Evolutionary conservation across 35 echinoderm and acorn worm genomes (phyloP).

Genomic region (Acanthaster planci): DNA sequence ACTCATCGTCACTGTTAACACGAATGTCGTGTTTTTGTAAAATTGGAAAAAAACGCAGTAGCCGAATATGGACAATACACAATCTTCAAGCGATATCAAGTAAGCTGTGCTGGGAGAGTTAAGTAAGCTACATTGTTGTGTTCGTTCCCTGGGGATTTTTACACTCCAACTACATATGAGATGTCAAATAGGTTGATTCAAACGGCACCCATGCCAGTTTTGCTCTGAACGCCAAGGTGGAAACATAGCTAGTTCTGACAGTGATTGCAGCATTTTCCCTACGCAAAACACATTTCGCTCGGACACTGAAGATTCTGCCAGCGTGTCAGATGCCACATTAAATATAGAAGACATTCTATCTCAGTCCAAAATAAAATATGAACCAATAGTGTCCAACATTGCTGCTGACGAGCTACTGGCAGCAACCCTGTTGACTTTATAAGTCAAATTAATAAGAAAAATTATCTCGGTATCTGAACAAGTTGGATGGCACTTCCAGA

Average conservation of each 20-base stretch:
- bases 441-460: neutral
- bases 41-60: too few relatives aligned
- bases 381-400: constrained; percentile 31
- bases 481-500: too few relatives aligned
- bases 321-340: neutral
- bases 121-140: too few relatives aligned
- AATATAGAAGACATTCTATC: neutral
- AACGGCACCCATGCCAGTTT: too few relatives aligned
- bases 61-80: too few relatives aligned
- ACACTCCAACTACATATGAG: too few relatives aligned
- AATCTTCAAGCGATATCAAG: too few relatives aligned
- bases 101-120: too few relatives aligned
- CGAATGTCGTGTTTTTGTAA: too few relatives aligned
- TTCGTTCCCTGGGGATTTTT: too few relatives aligned
- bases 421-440: neutral
- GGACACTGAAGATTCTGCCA: neutral
- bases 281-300: constrained; percentile 26
- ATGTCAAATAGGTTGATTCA: too few relatives aligned
- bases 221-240: neutral
- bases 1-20: too few relatives aligned
- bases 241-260: neutral
- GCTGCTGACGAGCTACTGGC: constrained; percentile 1
- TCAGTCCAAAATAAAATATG: neutral
- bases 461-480: neutral
- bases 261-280: neutral